phyloP scores from a whole-genome alignment of 1,140 invertebrate genomes.

The Scaptomyza hsui region DNA sequence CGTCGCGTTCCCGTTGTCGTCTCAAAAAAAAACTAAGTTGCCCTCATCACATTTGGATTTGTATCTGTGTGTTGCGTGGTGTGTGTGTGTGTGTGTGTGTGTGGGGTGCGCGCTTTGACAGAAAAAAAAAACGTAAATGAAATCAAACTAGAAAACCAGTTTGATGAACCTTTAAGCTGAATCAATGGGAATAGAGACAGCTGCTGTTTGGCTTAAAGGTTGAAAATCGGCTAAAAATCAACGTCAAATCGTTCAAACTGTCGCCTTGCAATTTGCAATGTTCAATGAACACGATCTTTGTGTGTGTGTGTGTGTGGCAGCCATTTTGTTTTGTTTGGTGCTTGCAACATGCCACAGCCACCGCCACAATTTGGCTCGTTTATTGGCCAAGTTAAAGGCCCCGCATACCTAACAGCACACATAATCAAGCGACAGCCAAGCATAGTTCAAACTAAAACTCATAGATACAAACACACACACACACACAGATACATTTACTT shows the following conservation, averaged over 20 bases:
- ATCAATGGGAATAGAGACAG: conserved; percentile 48
- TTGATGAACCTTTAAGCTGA: conserved; percentile 83
- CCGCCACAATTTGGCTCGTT: conserved; percentile 34
- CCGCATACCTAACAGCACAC: conserved; percentile 20
- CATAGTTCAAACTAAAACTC: conserved; percentile 19
- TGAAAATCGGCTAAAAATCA: conserved; percentile 15
- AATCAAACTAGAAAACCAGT: conserved; percentile 68
- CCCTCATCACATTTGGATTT: conserved; percentile 63
- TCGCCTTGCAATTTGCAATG: conserved; percentile 34
- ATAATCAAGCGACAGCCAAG: conserved; percentile 30
- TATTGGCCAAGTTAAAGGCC: conserved; percentile 59
- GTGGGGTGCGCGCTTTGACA: conserved; percentile 38
- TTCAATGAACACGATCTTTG: conserved; percentile 35
- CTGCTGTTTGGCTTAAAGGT: conserved; percentile 31
- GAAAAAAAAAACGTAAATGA: conserved; percentile 32
- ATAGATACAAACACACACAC: conserved; percentile 33
- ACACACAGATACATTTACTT: conserved; percentile 1
- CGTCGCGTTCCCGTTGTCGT: conserved; percentile 32
- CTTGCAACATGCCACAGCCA: conserved; percentile 45
- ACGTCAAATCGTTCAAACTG: conserved; percentile 19
- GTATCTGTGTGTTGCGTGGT: conserved; percentile 41
- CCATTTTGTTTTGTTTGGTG: conserved; percentile 69
- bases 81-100: conserved; percentile 30
- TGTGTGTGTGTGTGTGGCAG: conserved; percentile 49
- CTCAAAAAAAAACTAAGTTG: conserved; percentile 30